phyloP scores from a whole-genome alignment of 2,113 vertebrate genomes.

The Solea senegalensis region DNA sequence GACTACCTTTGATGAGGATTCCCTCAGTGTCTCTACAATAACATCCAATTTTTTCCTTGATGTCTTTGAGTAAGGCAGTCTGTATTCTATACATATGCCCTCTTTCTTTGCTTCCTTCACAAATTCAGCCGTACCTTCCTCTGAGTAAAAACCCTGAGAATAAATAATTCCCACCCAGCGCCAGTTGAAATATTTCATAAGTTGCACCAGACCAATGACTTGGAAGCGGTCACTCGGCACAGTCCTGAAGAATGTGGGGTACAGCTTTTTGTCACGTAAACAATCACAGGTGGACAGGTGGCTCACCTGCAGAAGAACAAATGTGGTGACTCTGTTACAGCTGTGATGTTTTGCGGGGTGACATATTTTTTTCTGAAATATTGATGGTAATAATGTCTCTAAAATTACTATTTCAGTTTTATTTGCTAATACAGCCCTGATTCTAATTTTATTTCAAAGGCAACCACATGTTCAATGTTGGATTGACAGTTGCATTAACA shows the following conservation, averaged over 20 bases:
- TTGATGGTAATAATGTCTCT: no score
- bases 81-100: conserved; percentile 68
- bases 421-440: no score
- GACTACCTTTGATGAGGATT: conserved; percentile 64
- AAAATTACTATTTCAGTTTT: no score
- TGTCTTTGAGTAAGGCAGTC: neutral
- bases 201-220: conserved; percentile 52
- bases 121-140: conserved; percentile 42
- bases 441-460: no score
- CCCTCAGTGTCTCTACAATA: conserved; percentile 35
- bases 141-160: conserved; percentile 23
- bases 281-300: conserved; percentile 72
- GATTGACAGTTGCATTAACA: no score
- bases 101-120: conserved; percentile 41
- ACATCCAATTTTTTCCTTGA: rapidly evolving
- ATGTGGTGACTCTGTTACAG: no score
- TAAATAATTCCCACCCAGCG: conserved; percentile 72
- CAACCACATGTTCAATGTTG: no score
- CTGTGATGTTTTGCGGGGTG: no score
- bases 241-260: conserved; percentile 72
- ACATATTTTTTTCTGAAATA: no score
- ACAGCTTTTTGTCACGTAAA: conserved; percentile 66
- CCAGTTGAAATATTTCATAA: conserved; percentile 72
- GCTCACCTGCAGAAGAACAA: conserved; percentile 59
- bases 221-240: conserved; percentile 72